Evolutionary conservation across 2,113 vertebrate genomes (phyloP).

Genomic region (Ornithorhynchus anatinus): DNA sequence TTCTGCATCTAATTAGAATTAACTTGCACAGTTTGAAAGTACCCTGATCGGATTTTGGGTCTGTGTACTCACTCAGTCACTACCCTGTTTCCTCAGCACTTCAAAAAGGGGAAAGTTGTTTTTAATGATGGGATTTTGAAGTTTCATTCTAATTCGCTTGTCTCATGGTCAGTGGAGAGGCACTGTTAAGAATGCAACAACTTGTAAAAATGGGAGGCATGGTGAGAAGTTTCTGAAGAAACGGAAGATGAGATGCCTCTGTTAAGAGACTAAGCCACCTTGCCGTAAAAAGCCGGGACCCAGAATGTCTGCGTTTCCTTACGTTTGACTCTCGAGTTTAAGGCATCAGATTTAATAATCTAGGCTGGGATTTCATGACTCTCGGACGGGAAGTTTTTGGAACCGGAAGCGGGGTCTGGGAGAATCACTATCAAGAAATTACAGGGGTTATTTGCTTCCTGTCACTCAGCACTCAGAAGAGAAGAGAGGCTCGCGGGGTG

Average conservation of each 20-base stretch:
- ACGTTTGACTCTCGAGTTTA: conserved; percentile 35
- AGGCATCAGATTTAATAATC: conserved; percentile 46
- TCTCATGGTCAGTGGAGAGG: conserved; percentile 31
- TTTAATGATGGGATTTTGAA: conserved; percentile 25
- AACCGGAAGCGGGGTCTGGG: conserved; percentile 31
- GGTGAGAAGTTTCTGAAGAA: not conserved
- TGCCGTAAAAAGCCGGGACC: conserved; percentile 15
- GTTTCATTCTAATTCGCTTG: conserved; percentile 27
- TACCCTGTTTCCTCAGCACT: not conserved
- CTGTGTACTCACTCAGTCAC: too few species aligned
- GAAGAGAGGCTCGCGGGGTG: not conserved
- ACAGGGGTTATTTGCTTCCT: not conserved
- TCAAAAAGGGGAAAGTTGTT: conserved; percentile 10
- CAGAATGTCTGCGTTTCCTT: conserved; percentile 51
- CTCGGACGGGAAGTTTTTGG: conserved; percentile 27
- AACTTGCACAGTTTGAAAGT: not conserved
- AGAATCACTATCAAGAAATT: conserved; percentile 37
- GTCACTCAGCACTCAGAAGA: not conserved
- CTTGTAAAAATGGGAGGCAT: not conserved
- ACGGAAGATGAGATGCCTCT: not conserved
- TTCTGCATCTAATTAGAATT: not conserved
- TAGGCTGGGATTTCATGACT: conserved; percentile 21
- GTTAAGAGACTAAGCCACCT: conserved; percentile 1
- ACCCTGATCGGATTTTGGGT: not conserved
- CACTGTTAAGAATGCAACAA: conserved; percentile 35